Conservation (phyloP, 1,140 invertebrate species). For the Leptonema lineaticorne region DNA sequence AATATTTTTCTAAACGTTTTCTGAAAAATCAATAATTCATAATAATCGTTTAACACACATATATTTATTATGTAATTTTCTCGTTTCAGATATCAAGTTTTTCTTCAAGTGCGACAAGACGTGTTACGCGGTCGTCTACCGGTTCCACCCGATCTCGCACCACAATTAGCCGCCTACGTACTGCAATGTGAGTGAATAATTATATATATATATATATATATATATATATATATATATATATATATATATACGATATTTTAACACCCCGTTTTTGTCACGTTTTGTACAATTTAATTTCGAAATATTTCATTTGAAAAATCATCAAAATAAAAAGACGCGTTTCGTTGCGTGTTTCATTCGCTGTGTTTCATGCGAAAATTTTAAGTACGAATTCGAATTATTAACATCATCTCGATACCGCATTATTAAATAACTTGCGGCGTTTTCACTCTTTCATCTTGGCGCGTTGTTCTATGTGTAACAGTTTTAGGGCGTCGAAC, state of each 20-base stretch:
- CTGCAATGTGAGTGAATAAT: slow-evolving; percentile 87
- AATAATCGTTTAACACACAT: too few species aligned
- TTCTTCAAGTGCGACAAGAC: slow-evolving; percentile 94
- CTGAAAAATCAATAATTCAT: background rate
- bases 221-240: background rate
- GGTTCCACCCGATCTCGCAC: slow-evolving; percentile 84
- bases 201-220: background rate
- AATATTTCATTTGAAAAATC: too few species aligned
- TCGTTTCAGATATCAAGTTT: slow-evolving; percentile 86
- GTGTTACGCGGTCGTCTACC: slow-evolving; percentile 87
- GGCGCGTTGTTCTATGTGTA: background rate
- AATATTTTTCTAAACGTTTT: background rate
- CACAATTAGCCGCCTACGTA: slow-evolving; percentile 89
- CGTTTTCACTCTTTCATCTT: background rate
- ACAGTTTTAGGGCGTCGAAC: background rate
- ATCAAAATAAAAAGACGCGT: too few species aligned
- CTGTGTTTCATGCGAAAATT: background rate
- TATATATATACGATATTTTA: background rate
- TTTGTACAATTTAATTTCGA: background rate
- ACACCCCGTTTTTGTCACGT: background rate
- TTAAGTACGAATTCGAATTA: too few species aligned
- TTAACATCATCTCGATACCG: too few species aligned
- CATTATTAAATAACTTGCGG: background rate
- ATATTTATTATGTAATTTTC: slow-evolving; percentile 23
- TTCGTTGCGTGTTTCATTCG: too few species aligned